These are phyloP conservation scores for Elanus axillaris DNA, from an alignment of 2,113 vertebrate species.

Conservation along the genomic window DNA sequence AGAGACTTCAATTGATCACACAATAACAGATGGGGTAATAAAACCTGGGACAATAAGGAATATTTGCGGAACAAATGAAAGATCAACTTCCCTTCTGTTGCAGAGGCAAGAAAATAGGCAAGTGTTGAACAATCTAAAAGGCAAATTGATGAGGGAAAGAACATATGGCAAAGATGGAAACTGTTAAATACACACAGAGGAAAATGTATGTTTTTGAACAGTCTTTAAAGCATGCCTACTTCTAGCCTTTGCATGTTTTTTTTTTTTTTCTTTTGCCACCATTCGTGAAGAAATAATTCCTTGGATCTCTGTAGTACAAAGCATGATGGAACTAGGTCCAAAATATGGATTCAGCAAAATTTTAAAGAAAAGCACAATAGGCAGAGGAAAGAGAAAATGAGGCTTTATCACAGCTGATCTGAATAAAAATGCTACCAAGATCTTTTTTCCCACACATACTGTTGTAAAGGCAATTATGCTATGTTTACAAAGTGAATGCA, in stretches of 20 bases:
- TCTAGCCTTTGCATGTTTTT: neutral
- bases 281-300: neutral
- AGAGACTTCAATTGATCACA: constrained; percentile 34
- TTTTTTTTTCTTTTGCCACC: neutral
- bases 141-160: constrained; percentile 47
- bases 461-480: neutral
- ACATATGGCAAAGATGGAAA: constrained; percentile 50
- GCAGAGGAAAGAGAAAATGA: neutral
- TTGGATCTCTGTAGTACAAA: neutral
- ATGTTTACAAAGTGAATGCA: neutral
- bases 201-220: constrained; percentile 1
- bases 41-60: constrained; percentile 51
- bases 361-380: neutral
- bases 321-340: neutral
- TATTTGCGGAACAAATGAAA: constrained; percentile 61
- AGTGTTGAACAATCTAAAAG: constrained; percentile 54
- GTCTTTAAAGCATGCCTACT: neutral
- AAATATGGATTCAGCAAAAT: neutral
- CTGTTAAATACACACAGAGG: constrained; percentile 55
- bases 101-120: constrained; percentile 21
- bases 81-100: constrained; percentile 56
- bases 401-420: neutral
- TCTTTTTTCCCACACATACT: neutral
- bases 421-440: neutral
- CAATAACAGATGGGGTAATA: constrained; percentile 55